A percentile compares a stretch with the other conserved stretches of the same genome.
These are phyloP conservation scores for Circaetus gallicus DNA, from an alignment of 2,113 vertebrate species.

Conservation along the genomic window DNA sequence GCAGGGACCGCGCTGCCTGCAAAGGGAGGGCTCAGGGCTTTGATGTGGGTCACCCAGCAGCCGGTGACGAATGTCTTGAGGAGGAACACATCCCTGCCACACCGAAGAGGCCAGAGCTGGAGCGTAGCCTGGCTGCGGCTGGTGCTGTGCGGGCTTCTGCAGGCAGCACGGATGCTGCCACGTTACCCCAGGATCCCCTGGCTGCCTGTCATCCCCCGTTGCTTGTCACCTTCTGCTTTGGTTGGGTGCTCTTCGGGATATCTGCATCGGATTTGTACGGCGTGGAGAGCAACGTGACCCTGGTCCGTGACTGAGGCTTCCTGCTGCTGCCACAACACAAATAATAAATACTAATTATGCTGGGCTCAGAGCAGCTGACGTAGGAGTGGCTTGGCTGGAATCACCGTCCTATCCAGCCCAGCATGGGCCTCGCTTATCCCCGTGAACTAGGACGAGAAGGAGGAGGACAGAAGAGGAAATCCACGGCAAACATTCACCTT, in stretches of 20 bases:
- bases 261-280: accelerated
- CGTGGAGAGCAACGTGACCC: neutral
- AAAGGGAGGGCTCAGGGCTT: neutral
- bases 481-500: neutral
- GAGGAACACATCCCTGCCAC: accelerated
- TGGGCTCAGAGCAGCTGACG: neutral
- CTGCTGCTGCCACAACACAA: neutral
- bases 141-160: neutral
- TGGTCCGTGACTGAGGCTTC: neutral
- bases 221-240: neutral
- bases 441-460: neutral
- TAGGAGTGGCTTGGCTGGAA: slow-evolving; percentile 22
- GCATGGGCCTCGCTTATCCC: neutral
- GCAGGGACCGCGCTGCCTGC: neutral
- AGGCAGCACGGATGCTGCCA: neutral
- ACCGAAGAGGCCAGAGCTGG: neutral
- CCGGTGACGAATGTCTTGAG: neutral
- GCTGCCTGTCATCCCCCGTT: neutral
- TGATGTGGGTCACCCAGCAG: neutral
- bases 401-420: neutral
- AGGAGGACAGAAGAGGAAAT: slow-evolving; percentile 11
- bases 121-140: accelerated
- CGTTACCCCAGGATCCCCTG: neutral
- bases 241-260: accelerated
- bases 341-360: slow-evolving; percentile 5